phyloP scores from a whole-genome alignment of 2,888 invertebrate species.

The Lithosia quadra region DNA sequence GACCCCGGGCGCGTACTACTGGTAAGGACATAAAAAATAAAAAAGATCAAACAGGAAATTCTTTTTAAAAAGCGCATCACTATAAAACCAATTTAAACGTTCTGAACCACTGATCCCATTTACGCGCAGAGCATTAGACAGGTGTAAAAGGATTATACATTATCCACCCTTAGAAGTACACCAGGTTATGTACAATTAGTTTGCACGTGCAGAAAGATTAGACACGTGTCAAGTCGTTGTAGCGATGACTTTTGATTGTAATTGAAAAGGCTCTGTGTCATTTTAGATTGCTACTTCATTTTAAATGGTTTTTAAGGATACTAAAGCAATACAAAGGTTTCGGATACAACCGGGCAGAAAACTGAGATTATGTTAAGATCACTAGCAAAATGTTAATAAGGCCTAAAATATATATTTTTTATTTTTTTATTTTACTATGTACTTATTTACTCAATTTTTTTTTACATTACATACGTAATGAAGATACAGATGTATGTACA shows the following conservation, averaged over 20 bases:
- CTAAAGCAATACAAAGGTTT: too few relatives aligned
- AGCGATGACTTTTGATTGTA: neutral
- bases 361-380: too few relatives aligned
- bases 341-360: too few relatives aligned
- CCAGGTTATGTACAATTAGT: slow-evolving; percentile 26
- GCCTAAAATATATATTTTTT: too few relatives aligned
- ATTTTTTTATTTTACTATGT: too few relatives aligned
- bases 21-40: neutral
- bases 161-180: slow-evolving; percentile 26
- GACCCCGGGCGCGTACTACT: too few relatives aligned
- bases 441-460: too few relatives aligned
- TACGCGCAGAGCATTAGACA: slow-evolving; percentile 26
- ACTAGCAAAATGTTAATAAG: too few relatives aligned
- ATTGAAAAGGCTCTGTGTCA: neutral
- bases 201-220: slow-evolving; percentile 37
- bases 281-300: neutral
- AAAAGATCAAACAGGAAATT: neutral
- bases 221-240: slow-evolving; percentile 35
- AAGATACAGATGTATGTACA: too few relatives aligned
- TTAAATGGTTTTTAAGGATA: too few relatives aligned
- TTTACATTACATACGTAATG: too few relatives aligned
- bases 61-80: slow-evolving; percentile 55
- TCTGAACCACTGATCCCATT: slow-evolving; percentile 41
- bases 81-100: slow-evolving; percentile 50
- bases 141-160: slow-evolving; percentile 34